These are phyloP conservation scores for Epinephelus malabaricus DNA, from an alignment of 2,797 vertebrate genomes.

Conservation along the genomic window DNA sequence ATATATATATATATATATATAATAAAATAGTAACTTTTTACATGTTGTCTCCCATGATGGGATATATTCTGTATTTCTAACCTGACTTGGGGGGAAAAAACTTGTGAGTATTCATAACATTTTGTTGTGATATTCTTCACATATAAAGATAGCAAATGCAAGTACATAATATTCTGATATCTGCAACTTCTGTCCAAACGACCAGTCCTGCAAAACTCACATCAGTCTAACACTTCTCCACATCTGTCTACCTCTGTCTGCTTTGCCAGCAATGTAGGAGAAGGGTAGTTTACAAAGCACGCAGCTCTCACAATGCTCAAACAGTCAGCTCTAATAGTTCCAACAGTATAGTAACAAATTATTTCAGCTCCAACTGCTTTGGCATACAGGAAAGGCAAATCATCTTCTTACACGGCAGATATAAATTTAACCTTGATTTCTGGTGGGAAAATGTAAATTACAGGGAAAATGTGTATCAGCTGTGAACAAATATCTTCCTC, in stretches of 20 bases:
- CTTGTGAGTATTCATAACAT: not conserved
- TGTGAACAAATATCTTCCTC: not conserved
- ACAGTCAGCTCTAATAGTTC: not conserved
- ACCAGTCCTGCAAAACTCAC: not conserved
- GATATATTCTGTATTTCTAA: too few relatives aligned
- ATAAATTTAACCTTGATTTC: slow-evolving; percentile 1
- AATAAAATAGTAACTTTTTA: not conserved
- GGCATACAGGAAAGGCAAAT: not conserved
- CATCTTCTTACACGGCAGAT: not conserved
- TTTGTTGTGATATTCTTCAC: not conserved
- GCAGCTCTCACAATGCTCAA: slow-evolving; percentile 5
- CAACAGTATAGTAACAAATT: not conserved
- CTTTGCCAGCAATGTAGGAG: not conserved
- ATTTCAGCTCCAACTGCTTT: not conserved
- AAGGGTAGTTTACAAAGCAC: not conserved
- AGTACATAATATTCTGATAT: not conserved
- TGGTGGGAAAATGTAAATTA: not conserved
- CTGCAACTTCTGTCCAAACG: not conserved
- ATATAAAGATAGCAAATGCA: not conserved
- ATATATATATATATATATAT: too few relatives aligned
- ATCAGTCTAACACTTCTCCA: not conserved
- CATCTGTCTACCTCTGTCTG: not conserved
- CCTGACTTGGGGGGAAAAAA: too few relatives aligned
- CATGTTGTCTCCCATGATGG: not conserved
- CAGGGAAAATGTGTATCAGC: not conserved